Evolutionary conservation across 2,888 invertebrate species (phyloP).

Genomic region (Hermodice carunculata): DNA sequence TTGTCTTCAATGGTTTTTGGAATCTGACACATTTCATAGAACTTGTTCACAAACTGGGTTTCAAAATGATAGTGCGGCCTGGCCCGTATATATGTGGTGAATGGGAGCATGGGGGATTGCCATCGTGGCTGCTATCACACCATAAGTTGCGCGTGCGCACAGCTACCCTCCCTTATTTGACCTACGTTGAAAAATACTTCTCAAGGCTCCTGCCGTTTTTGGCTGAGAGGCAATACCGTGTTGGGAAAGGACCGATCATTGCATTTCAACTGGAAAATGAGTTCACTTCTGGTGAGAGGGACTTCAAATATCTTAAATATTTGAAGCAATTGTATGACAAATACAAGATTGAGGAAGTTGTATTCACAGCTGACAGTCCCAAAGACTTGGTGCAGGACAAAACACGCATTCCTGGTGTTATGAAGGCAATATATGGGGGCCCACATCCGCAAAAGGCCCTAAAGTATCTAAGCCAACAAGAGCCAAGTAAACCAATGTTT

Average conservation of each 20-base stretch:
- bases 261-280: constrained; percentile 20
- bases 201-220: constrained; percentile 46
- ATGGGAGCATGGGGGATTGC: constrained; percentile 66
- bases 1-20: too few species aligned
- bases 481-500: constrained; percentile 73
- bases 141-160: constrained; percentile 72
- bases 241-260: constrained; percentile 12
- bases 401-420: too few species aligned
- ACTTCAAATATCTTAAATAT: background rate
- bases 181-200: constrained; percentile 70
- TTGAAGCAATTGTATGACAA: too few species aligned
- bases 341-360: too few species aligned
- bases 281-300: background rate
- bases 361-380: too few species aligned
- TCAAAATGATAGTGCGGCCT: constrained; percentile 64
- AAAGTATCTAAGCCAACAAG: too few species aligned
- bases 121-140: constrained; percentile 72
- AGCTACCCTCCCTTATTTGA: constrained; percentile 67
- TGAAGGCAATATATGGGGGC: too few species aligned
- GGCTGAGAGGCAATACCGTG: too few species aligned
- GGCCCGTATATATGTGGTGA: constrained; percentile 66
- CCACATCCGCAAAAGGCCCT: too few species aligned
- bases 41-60: constrained; percentile 53
- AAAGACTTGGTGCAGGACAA: too few species aligned
- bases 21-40: too few species aligned